Evolutionary conservation across 2,113 vertebrate species (phyloP).

Genomic region (Ifrita kowaldi): DNA sequence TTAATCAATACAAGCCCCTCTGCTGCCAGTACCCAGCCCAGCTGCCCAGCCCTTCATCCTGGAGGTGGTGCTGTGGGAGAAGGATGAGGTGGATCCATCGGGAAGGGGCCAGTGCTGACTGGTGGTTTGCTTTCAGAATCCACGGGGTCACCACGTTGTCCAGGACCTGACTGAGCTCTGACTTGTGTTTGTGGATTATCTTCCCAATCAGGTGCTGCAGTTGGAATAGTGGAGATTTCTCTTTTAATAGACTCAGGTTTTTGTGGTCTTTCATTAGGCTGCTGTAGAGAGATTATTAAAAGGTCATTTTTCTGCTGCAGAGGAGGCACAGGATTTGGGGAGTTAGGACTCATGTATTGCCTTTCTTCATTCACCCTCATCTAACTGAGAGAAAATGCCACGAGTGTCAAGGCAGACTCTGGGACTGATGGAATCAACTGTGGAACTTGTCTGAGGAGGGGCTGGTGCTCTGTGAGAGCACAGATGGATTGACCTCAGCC

Average conservation of each 20-base stretch:
- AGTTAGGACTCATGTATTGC: rapidly evolving
- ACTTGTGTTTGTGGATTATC: background rate
- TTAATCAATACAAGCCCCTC: background rate
- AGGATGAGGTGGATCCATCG: background rate
- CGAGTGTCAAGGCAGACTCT: background rate
- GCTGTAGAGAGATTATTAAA: background rate
- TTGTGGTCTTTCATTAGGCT: background rate
- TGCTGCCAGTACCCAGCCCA: background rate
- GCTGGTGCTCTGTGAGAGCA: background rate
- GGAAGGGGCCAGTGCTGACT: background rate
- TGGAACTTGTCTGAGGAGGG: background rate
- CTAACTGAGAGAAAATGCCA: background rate
- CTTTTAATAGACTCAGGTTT: background rate
- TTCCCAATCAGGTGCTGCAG: background rate
- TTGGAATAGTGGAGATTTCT: background rate
- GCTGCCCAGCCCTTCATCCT: background rate
- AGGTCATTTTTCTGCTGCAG: background rate
- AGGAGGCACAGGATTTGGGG: background rate
- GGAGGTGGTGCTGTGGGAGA: background rate
- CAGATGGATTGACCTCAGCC: background rate
- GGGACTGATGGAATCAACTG: background rate
- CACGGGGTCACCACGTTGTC: rapidly evolving
- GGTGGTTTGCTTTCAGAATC: background rate
- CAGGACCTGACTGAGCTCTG: background rate
- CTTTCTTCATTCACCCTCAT: background rate